phyloP scores from a whole-genome alignment of 2,888 invertebrate genomes.

The Apamea sordens region DNA sequence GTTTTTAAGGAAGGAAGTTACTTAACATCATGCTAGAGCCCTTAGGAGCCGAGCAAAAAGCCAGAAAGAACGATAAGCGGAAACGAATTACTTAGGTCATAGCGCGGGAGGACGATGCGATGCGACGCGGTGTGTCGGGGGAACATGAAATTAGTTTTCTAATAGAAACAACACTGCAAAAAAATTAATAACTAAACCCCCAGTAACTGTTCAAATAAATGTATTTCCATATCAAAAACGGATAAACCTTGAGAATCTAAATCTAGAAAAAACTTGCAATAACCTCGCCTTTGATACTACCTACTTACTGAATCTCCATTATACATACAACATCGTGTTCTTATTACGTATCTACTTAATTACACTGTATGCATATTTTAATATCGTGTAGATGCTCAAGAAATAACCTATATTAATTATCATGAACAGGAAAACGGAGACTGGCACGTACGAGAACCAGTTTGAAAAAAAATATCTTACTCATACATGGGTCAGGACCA shows the following conservation, averaged over 20 bases:
- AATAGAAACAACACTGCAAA: not conserved
- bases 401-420: conserved; percentile 12
- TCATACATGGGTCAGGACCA: too few species aligned
- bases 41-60: too few species aligned
- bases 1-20: too few species aligned
- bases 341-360: not conserved
- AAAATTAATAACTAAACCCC: not conserved
- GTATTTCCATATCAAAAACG: conserved; percentile 2
- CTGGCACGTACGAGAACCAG: conserved; percentile 42
- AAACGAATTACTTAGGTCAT: too few species aligned
- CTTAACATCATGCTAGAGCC: too few species aligned
- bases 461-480: not conserved
- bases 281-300: conserved; percentile 33
- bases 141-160: too few species aligned
- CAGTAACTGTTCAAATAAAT: not conserved
- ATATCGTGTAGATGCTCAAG: conserved; percentile 18
- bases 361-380: conserved; percentile 4
- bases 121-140: too few species aligned
- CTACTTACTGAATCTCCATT: conserved; percentile 28
- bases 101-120: too few species aligned
- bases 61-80: too few species aligned
- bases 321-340: conserved; percentile 16
- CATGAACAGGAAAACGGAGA: conserved; percentile 36
- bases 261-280: conserved; percentile 1
- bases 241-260: conserved; percentile 25